Evolutionary conservation across 2,113 vertebrate genomes (phyloP).

Genomic region (Ageneiosus marmoratus): DNA sequence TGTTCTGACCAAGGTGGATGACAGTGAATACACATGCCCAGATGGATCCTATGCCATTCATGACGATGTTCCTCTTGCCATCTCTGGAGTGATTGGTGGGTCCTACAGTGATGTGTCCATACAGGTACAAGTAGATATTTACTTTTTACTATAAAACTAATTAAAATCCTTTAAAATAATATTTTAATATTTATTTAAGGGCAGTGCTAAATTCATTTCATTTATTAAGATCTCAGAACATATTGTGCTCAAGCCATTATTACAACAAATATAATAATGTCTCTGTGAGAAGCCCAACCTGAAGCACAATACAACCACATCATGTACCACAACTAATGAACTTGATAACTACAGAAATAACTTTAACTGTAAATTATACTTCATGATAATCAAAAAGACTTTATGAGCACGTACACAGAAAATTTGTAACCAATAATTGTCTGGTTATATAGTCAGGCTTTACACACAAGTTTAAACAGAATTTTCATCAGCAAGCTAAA

Average conservation of each 20-base stretch:
- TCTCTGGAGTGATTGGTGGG: slow-evolving; percentile 93
- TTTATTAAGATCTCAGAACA: background rate
- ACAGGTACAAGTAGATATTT: slow-evolving; percentile 78
- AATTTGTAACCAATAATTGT: background rate
- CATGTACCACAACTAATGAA: background rate
- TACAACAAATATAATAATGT: background rate
- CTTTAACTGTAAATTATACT: background rate
- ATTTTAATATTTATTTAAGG: background rate
- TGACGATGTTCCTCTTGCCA: slow-evolving; percentile 86
- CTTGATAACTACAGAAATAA: background rate
- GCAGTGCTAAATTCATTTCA: background rate
- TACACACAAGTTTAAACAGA: background rate
- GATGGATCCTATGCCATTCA: slow-evolving; percentile 94
- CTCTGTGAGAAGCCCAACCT: background rate
- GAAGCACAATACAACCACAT: background rate
- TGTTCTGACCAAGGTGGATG: slow-evolving; percentile 90
- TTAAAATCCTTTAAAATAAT: background rate
- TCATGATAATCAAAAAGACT: background rate
- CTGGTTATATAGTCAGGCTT: background rate
- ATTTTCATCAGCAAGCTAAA: background rate
- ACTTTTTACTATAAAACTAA: background rate
- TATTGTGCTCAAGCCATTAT: background rate
- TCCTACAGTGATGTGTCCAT: slow-evolving; percentile 98
- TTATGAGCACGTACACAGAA: background rate
- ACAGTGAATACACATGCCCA: slow-evolving; percentile 93